Evolutionary conservation across 2,113 vertebrate species (phyloP), one percentile per base, ranked within the genome.

Genomic region (Acanthisitta chloris): DNA sequence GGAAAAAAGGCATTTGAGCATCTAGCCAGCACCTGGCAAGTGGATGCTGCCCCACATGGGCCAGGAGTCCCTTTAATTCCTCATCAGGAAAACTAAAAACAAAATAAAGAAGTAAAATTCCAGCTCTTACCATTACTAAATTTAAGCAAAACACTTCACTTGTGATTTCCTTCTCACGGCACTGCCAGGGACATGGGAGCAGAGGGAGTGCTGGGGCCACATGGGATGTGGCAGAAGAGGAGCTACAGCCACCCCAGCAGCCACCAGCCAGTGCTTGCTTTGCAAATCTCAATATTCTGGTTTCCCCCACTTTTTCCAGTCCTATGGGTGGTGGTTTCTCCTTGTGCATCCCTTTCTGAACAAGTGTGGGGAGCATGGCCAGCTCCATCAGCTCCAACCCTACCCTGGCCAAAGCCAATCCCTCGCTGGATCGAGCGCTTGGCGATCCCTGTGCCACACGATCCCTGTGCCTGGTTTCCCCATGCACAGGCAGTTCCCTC

Each of bases 1-100:
- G 67, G 38, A 42, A 86, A 40, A 46, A 94, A 83, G 77, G 76
- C 34, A 43, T 86, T 36, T 51, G 82, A 82, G 74, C 93, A 94
- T 49, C 73, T 0, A 0, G 31, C 45, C 54, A 83, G 83, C 2
- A 1, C 42, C 66, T 3, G 4, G 59, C 4, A 6, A 66, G 69
- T 0, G 2, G 73, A 26, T 76, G 62, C 81, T 0, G 2, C 61
- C 72, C 76, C 0, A 0, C 18, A 0, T 1, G 17, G 69, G 76
- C 40, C 43, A 25, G 64, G 88, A 71, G 40, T 90, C 90, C 81
- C 76, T 80, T 85, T 69, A 65, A 52, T 48, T 90, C 86, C 91
- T 89, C 57, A 34, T 23, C 54, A 76, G 78, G 78, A 74, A 92
- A 91, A 73, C 26, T 20, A 7, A 29, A 64, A 28, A 40, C 16